Evolutionary conservation across 2,113 vertebrate species (phyloP).

Genomic region (Gallinago media): DNA sequence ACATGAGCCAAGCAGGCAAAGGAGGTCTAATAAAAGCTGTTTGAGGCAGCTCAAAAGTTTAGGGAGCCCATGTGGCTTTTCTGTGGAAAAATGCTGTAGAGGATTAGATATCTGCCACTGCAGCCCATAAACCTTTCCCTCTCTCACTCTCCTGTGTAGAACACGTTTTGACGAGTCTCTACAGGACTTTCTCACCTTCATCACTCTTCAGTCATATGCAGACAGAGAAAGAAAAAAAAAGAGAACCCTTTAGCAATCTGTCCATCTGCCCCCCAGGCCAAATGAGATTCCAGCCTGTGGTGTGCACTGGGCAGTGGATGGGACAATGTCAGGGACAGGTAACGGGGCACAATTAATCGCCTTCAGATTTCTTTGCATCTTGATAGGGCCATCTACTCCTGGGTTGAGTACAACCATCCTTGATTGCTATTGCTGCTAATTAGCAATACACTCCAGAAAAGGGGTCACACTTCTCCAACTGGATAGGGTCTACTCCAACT

Average conservation of each 20-base stretch:
- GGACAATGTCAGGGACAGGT: not conserved
- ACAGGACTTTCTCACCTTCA: not conserved
- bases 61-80: not conserved
- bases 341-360: not conserved
- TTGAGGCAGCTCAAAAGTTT: not conserved
- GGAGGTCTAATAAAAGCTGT: not conserved
- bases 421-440: not conserved
- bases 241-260: no score
- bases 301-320: not conserved
- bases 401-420: not conserved
- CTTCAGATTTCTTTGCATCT: not conserved
- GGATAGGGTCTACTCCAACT: not conserved
- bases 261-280: no score
- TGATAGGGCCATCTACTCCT: not conserved
- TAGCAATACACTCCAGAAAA: not conserved
- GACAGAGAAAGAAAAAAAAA: not conserved
- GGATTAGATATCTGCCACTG: not conserved
- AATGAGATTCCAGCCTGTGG: not conserved
- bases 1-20: not conserved
- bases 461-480: not conserved
- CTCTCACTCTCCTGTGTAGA: not conserved
- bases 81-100: not conserved
- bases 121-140: not conserved
- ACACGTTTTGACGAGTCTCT: not conserved
- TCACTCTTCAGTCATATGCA: not conserved